Base-by-base conservation (phyloP, 2,888 invertebrate genomes). In the Zhengitettix transpicula region DNA sequence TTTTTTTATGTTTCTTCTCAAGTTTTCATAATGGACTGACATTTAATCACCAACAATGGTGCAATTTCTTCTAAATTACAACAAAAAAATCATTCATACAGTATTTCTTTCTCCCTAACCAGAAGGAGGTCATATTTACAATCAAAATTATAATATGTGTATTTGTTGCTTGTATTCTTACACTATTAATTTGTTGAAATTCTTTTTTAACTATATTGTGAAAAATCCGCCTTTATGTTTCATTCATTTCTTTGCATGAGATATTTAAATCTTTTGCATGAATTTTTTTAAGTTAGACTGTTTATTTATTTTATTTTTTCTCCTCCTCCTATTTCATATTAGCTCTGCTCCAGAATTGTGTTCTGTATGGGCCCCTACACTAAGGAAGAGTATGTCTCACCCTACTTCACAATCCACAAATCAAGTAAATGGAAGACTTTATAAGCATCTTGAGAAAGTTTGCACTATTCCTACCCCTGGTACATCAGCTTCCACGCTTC, bases 351-450 rank as follows among this genome's bases (percentile, higher is more conserved):
- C 63, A 40, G 63, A 64, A 42, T 55, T 58, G 57, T 58, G 59
- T 56, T 60, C 62, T 41, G 59, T 57, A 47, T 74, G 75, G 72
- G 78, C 77, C 68, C 74, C 77, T 62, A 70, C 74, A 47, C 68
- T 76, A 59, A 71, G 77, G 65, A 78, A 77, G 72, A 74, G 75
- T 12, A 69, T 75, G 63, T 77, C 76, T 58, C 73, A 74, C 66
- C 75, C 77, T 53, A 66, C 66, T 54, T 66, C 60, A 42, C 63
- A 57, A 16, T 56, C 56, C 15, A 40, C 56, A 16, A 56, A 42
- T 17, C 52, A 57, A 42, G 57, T 42, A 28, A 60, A 60, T 53
- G 60, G 60, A 52, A 52, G 44, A 44, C 40, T 44, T 9, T 42
- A 57, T 56, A 58, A 61, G 40, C 59, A 55, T 47, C 56, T 55